phyloP scores from a whole-genome alignment of 2,888 invertebrate species.

The Lycophotia porphyrea region DNA sequence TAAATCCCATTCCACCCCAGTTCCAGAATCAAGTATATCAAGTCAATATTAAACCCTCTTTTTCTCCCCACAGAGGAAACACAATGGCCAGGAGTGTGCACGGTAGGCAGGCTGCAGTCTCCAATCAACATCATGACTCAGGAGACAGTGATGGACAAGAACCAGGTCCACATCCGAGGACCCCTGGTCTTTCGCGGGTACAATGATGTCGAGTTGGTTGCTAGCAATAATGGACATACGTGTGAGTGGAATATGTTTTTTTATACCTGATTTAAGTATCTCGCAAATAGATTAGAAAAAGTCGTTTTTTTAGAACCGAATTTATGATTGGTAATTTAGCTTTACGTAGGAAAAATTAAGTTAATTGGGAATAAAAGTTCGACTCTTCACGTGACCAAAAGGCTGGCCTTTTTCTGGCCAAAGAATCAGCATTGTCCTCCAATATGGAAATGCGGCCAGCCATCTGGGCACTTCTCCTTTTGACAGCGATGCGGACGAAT shows the following conservation, averaged over 20 bases:
- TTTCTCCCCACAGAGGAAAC: slow-evolving; percentile 73
- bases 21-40: background rate
- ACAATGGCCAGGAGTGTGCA: slow-evolving; percentile 92
- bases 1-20: too few species aligned
- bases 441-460: too few species aligned
- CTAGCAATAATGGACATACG: slow-evolving; percentile 83
- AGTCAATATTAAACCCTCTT: background rate
- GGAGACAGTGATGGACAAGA: slow-evolving; percentile 86
- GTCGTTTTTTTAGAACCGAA: background rate
- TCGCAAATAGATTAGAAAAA: background rate
- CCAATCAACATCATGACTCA: slow-evolving; percentile 93
- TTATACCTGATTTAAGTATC: background rate
- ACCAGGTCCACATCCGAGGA: slow-evolving; percentile 82
- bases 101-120: slow-evolving; percentile 92
- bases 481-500: too few species aligned
- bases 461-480: too few species aligned
- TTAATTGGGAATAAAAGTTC: too few species aligned
- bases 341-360: background rate
- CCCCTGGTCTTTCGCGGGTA: slow-evolving; percentile 83
- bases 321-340: background rate
- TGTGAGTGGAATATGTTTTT: slow-evolving; percentile 73
- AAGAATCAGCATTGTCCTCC: too few species aligned
- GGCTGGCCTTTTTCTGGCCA: too few species aligned
- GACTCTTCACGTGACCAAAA: too few species aligned
- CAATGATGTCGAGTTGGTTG: slow-evolving; percentile 74